Evolutionary conservation across 2,113 vertebrate genomes (phyloP), one percentile per base, ranked within the genome.

Genomic region (Callaeas wilsoni): DNA sequence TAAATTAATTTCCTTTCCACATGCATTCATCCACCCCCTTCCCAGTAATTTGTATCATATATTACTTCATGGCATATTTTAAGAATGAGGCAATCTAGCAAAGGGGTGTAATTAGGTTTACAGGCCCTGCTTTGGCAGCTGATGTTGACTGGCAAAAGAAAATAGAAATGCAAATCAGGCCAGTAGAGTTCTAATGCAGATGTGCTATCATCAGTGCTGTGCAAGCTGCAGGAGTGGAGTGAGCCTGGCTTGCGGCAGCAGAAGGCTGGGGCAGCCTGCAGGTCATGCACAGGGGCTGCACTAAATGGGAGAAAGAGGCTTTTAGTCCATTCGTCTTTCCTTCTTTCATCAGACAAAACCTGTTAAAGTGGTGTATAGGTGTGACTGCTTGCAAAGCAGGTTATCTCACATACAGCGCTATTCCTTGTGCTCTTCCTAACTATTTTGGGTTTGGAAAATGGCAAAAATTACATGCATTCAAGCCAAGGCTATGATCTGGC

Each of bases 111-210:
- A 90, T 91, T 95, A 97, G 86, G 81, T 90, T 96, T 90, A 81
- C 79, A 93, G 96, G 85, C 77, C 81, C 65, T 5, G 1, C 64
- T 55, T 90, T 95, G 94, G 88, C 95, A 96, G 60, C 80, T 92
- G 94, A 84, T 70, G 42, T 89, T 92, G 93, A 96, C 96, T 93
- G 95, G 82, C 91, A 80, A 93, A 64, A 92, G 90, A 96, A 96
- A 93, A 93, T 76, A 94, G 94, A 92, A 88, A 87, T 93, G 75
- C 84, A 96, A 96, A 96, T 97, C 79, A 87, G n/a, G 44, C 63
- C 89, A 82, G 52, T 94, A 75, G 91, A 94, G 74, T 92, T 92
- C 47, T 92, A 78, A 82, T 84, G 71, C 92, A 96, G 92, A 96
- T 94, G 78, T 94, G 80, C 46, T 93, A 85, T 93, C 77, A 92